phyloP scores from a whole-genome alignment of 1,140 invertebrate species.

The Riptortus pedestris region DNA sequence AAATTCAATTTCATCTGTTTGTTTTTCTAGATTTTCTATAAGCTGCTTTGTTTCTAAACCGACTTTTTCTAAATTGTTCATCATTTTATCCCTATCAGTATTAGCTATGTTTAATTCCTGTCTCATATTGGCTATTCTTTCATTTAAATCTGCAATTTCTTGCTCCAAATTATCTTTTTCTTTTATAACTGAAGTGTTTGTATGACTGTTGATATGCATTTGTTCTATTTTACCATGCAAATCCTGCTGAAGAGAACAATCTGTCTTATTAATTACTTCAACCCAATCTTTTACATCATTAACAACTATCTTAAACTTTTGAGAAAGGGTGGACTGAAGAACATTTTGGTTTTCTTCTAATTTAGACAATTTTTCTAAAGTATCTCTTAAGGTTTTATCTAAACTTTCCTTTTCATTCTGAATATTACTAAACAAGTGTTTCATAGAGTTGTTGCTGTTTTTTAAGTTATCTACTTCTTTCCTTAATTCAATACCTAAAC shows the following conservation, averaged over 20 bases:
- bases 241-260: background rate
- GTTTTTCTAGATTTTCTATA: slow-evolving; percentile 27
- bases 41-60: slow-evolving; percentile 27
- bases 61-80: slow-evolving; percentile 26
- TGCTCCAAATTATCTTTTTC: slow-evolving; percentile 25
- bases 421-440: slow-evolving; percentile 20
- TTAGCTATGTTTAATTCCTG: slow-evolving; percentile 31
- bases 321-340: background rate
- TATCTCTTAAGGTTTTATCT: slow-evolving; percentile 15
- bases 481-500: slow-evolving; percentile 3
- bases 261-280: background rate
- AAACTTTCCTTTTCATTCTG: slow-evolving; percentile 24
- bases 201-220: background rate
- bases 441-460: slow-evolving; percentile 26
- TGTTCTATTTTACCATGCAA: slow-evolving; percentile 5
- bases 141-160: slow-evolving; percentile 22
- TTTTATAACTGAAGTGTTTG: background rate
- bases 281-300: background rate
- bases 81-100: slow-evolving; percentile 24
- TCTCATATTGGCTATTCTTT: slow-evolving; percentile 26
- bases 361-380: background rate
- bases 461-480: slow-evolving; percentile 26
- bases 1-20: slow-evolving; percentile 25
- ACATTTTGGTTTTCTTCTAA: slow-evolving; percentile 10
- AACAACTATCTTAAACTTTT: background rate